These are phyloP conservation scores for Meandrina meandrites DNA, from an alignment of 92 coral and sea anemone genomes.

Conservation along the genomic window DNA sequence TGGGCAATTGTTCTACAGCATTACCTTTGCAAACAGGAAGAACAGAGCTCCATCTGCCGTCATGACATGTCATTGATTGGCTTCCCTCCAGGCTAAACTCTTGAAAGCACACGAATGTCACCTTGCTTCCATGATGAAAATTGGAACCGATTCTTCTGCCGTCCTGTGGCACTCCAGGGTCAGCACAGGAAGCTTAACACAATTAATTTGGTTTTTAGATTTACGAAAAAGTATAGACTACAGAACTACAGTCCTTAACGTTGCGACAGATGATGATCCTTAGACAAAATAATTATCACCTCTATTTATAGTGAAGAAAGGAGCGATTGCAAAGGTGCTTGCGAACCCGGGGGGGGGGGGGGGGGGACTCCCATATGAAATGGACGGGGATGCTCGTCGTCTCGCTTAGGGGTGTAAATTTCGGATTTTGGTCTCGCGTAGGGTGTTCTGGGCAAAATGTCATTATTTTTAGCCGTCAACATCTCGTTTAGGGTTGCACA, in stretches of 20 bases:
- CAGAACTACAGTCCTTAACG: background rate
- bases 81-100: slow-evolving; percentile 48
- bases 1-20: background rate
- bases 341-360: too few relatives aligned
- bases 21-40: slow-evolving; percentile 73
- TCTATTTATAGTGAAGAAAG: too few relatives aligned
- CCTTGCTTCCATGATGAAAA: slow-evolving; percentile 56
- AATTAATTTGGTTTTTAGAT: background rate
- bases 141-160: slow-evolving; percentile 54
- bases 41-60: slow-evolving; percentile 70
- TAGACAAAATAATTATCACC: too few relatives aligned
- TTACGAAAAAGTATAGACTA: background rate
- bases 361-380: too few relatives aligned
- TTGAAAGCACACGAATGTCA: slow-evolving; percentile 55
- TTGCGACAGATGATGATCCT: too few relatives aligned
- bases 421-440: too few relatives aligned
- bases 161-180: slow-evolving; percentile 70
- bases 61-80: slow-evolving; percentile 53
- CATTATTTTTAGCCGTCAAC: too few relatives aligned
- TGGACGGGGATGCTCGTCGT: too few relatives aligned
- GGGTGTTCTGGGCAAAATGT: too few relatives aligned
- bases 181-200: slow-evolving; percentile 52
- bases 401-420: too few relatives aligned
- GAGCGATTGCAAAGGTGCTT: too few relatives aligned
- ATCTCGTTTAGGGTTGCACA: too few relatives aligned